A percentile compares a stretch with the other conserved stretches of the same genome.
phyloP scores from a whole-genome alignment of 2,888 invertebrate species.

The Cactoblastis cactorum region DNA sequence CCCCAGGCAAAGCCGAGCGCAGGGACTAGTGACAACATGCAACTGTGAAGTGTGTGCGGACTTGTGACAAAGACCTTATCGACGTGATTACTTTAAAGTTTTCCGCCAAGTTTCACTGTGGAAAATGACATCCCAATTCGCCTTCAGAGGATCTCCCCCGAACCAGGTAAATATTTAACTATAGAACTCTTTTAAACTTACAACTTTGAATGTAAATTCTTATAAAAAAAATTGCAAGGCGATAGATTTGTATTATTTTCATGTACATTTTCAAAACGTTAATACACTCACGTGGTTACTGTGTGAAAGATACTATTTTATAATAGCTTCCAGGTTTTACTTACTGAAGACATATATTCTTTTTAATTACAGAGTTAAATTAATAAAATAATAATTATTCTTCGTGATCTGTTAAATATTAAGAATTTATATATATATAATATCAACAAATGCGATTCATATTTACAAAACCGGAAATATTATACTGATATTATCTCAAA shows the following conservation, averaged over 20 bases:
- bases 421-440: no score
- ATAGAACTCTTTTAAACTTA: constrained; percentile 13
- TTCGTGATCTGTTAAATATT: no score
- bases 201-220: background rate
- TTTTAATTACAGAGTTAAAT: background rate
- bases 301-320: background rate
- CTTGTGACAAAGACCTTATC: constrained; percentile 57
- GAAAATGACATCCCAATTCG: constrained; percentile 77
- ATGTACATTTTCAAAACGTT: background rate
- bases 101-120: constrained; percentile 47
- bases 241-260: constrained; percentile 20
- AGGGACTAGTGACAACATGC: constrained; percentile 50
- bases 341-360: no score
- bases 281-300: constrained; percentile 11
- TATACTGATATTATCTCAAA: no score
- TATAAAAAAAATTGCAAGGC: constrained; percentile 35
- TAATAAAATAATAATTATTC: no score
- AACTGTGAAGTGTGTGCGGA: constrained; percentile 74
- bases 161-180: constrained; percentile 59
- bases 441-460: no score
- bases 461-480: no score
- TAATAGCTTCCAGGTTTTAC: no score
- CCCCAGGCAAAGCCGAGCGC: constrained; percentile 40
- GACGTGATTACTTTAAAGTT: constrained; percentile 54
- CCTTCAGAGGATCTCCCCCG: constrained; percentile 75